Evolutionary conservation across 2,888 invertebrate genomes (phyloP), one percentile per base, ranked within the genome.

Genomic region (Rhabditophanes sp.): DNA sequence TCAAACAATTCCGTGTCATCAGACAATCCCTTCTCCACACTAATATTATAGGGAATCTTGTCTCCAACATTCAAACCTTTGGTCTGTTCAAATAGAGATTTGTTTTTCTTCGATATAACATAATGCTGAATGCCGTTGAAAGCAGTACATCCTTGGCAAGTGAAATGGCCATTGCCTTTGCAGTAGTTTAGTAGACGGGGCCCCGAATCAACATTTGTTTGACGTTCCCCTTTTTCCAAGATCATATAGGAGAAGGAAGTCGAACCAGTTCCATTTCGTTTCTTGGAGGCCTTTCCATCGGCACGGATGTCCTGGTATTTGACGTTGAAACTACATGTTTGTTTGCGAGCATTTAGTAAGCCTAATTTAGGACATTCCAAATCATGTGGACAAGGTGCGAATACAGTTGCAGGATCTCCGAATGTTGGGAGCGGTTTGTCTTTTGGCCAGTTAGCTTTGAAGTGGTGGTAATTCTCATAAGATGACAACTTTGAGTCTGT

Each of bases 161-260:
- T 49, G 6, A 46, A 39, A 26, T 54, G 53, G 3, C 47, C 46
- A 22, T 42, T 40, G n/a, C 42, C 36, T 23, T 53, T 51, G 9
- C 47, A 37, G 21, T 44, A 43, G 41, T 46, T 24, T n/a, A 44
- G 36, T 11, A 17, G 8, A 31, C 30, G 6, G 18, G 12, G 17
- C 7, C 12, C 30, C 22, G 29, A 42, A 15, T 22, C n/a, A 11
- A 26, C 32, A 25, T 30, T 31, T 8, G 1, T 25, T 9, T 8
- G 36, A 9, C 54, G 46, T 25, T 19, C 35, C 30, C 44, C 82
- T 79, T 75, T 81, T 82, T 65, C 79, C 17, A 88, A 66, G 29
- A 88, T 76, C 0, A 83, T 73, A 65, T 83, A 88, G 0, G 78
- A 77, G 65, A 76, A 85, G 16, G 73, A 61, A 50, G 80, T 78